Conservation (phyloP, 2,113 vertebrate species). For the Speoplatyrhinus poulsoni region DNA sequence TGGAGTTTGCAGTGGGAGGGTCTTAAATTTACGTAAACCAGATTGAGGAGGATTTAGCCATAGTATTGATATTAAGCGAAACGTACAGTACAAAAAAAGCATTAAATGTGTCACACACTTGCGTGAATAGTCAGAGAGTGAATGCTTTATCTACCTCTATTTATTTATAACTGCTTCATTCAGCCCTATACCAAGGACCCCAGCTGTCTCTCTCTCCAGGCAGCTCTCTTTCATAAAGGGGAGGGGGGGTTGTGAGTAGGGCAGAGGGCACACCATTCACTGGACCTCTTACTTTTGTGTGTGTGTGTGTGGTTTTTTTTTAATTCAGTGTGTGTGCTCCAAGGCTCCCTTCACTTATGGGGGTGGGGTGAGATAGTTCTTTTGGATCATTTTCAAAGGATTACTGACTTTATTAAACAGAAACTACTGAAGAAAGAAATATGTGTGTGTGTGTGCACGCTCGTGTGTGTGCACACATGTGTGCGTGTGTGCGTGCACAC, state of each 20-base stretch:
- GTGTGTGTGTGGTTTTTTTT: not conserved
- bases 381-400: slow-evolving; percentile 1
- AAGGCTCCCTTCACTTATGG: not conserved
- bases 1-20: no score
- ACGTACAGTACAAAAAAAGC: no score
- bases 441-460: not conserved
- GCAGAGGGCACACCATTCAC: slow-evolving; percentile 27
- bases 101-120: no score
- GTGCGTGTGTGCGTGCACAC: not conserved
- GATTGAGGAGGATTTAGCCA: no score
- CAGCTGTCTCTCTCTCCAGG: not conserved
- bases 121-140: slow-evolving; percentile 29
- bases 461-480: not conserved
- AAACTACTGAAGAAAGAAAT: not conserved
- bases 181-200: not conserved
- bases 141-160: not conserved
- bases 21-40: no score
- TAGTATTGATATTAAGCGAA: no score
- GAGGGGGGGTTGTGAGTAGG: not conserved
- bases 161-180: not conserved
- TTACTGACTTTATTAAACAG: not conserved
- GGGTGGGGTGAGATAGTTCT: not conserved
- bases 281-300: slow-evolving; percentile 34
- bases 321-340: not conserved
- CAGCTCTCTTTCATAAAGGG: slow-evolving; percentile 16